These are phyloP conservation scores for Octopus bimaculoides DNA, from an alignment of 1,140 invertebrate species.

Conservation along the genomic window DNA sequence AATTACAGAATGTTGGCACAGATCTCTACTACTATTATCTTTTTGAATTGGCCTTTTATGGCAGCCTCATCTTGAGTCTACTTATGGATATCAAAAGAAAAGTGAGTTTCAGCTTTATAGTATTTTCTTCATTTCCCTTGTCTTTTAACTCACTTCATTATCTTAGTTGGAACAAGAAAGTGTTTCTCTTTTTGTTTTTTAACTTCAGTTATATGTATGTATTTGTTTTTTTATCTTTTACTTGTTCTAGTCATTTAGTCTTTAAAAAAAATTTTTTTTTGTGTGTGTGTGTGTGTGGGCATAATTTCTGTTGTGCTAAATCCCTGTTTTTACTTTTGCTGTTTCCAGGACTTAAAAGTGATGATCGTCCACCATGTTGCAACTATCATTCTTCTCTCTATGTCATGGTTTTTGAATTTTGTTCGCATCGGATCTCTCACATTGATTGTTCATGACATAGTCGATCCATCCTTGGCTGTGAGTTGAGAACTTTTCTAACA, in stretches of 20 bases:
- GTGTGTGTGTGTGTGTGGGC: no score
- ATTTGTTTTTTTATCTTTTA: no score
- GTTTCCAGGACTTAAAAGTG: slow-evolving; percentile 87
- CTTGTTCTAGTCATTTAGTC: no score
- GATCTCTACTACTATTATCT: slow-evolving; percentile 91
- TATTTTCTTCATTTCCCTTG: slow-evolving; percentile 47
- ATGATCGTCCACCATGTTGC: slow-evolving; percentile 97
- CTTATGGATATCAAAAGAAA: slow-evolving; percentile 83
- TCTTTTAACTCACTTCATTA: slow-evolving; percentile 67
- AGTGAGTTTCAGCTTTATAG: slow-evolving; percentile 34
- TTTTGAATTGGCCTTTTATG: slow-evolving; percentile 92
- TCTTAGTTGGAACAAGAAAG: no score
- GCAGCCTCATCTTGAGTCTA: slow-evolving; percentile 87
- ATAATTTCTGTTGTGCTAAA: background rate
- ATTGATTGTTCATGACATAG: slow-evolving; percentile 87
- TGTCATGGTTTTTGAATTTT: slow-evolving; percentile 94
- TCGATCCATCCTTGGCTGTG: slow-evolving; percentile 93
- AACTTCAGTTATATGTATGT: no score
- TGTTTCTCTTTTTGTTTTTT: no score
- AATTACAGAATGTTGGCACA: slow-evolving; percentile 41
- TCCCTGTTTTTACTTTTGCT: background rate
- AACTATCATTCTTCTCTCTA: slow-evolving; percentile 82
- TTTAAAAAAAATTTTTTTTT: no score
- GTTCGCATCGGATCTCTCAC: slow-evolving; percentile 88
- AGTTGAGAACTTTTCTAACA: slow-evolving; percentile 17